Base-by-base conservation (phyloP, 1,140 invertebrate genomes). In the Hormaphis cornu region DNA sequence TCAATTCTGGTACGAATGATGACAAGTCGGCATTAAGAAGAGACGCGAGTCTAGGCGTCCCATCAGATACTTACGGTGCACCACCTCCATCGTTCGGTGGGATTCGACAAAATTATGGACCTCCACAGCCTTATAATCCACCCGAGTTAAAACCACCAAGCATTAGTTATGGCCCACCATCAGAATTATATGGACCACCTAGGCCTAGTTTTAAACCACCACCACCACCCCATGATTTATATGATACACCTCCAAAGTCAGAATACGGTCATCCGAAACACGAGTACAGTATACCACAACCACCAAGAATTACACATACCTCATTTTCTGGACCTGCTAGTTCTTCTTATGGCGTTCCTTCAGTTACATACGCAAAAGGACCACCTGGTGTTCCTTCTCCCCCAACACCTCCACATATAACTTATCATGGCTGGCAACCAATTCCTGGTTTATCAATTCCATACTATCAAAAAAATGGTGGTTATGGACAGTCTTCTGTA, bases 331-430 rank as follows among this genome's bases (percentile, higher is more conserved):
- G 70, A 52, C 77, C 69, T 3, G 53, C 69, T 1, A 70, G 69
- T 46, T 2, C 54, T 18, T 50, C 71, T 33, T 61, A 71, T 10
- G 61, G 61, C 7, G 40, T 66, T 16, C 61, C 40, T 22, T 28
- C 61, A 10, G 30, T 20, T 14, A 37, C 70, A 12, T 37, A 69
- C 44, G 72, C 69, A 12, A 48, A 48, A 1, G 61, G 61, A 22
- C 69, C 75, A 77, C 40, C 83, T 18, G 85, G 86, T 30, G 84
- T 85, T n/a, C 84, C 84, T 71, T 85, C 86, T 3, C 86, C 86
- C 18, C 86, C 86, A 16, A 87, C 87, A 4, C 86, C 86, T 12
- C 86, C 86, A 3, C 85, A 88, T 75, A 88, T 89, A 3, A 82
- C 87, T 69, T 91, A 90, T 73, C 89, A 91, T 71, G 89, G 89